Percentiles rank a stretch among this genome's conserved stretches.
Evolutionary conservation across 2,113 vertebrate species (phyloP).

Genomic region (Oenanthe melanoleuca): DNA sequence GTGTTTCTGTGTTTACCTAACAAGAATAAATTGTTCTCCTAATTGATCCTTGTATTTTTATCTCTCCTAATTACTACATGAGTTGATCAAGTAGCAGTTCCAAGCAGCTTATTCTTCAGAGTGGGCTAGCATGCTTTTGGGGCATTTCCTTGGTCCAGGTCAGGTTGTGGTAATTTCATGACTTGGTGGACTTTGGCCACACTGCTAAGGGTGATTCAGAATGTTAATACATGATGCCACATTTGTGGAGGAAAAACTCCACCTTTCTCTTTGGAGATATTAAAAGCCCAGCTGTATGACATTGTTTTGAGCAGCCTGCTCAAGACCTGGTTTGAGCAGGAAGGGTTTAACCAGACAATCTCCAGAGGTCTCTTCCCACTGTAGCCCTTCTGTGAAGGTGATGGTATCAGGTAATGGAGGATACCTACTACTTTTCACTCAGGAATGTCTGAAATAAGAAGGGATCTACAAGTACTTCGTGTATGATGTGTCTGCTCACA

Average conservation of each 20-base stretch:
- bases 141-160: background rate
- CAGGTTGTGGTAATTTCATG: background rate
- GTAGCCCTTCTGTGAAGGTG: background rate
- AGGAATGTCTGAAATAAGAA: background rate
- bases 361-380: background rate
- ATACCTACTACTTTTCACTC: background rate
- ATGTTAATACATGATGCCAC: background rate
- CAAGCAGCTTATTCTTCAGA: background rate
- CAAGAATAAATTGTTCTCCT: background rate
- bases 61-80: background rate
- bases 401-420: background rate
- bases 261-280: background rate
- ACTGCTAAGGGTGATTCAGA: background rate
- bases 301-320: background rate
- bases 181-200: background rate
- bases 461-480: background rate
- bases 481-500: background rate
- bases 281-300: background rate
- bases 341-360: background rate
- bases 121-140: background rate
- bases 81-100: background rate
- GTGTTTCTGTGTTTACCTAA: background rate
- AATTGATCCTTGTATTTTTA: background rate
- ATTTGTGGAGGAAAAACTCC: background rate
- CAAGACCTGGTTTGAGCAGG: background rate